Percentiles rank a stretch among this genome's conserved stretches.
Conservation (phyloP, 2,113 vertebrate species). For the Colinus virginianus region DNA sequence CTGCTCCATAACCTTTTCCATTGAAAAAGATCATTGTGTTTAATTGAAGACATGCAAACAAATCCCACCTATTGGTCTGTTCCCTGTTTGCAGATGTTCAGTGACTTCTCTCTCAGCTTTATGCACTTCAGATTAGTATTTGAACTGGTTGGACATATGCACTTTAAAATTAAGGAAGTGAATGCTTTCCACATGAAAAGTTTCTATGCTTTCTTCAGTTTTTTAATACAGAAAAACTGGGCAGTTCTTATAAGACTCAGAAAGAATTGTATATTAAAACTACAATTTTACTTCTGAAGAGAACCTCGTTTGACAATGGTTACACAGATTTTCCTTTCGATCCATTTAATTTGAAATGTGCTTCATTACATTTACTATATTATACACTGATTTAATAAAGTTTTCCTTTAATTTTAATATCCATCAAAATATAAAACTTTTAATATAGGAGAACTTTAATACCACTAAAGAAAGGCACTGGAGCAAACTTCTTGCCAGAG, state of each 20-base stretch:
- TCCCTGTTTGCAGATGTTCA: neutral
- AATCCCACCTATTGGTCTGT: conserved; percentile 14
- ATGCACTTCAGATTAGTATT: neutral
- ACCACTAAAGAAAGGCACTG: neutral
- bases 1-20: neutral
- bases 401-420: conserved; percentile 20
- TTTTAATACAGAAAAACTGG: neutral
- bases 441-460: neutral
- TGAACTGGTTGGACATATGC: neutral
- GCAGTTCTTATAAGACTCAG: neutral
- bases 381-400: conserved; percentile 1
- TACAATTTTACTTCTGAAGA: conserved; percentile 5
- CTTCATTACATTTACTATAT: conserved; percentile 25
- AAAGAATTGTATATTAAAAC: neutral
- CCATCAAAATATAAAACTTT: neutral
- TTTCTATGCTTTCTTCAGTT: neutral
- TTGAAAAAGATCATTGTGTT: neutral
- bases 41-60: conserved; percentile 16
- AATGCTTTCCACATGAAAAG: neutral
- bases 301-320: neutral
- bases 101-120: neutral
- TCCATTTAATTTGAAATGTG: neutral
- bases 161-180: neutral
- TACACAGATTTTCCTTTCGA: conserved; percentile 27
- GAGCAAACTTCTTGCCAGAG: conserved; percentile 11